Evolutionary conservation across 2,113 vertebrate genomes (phyloP).

Genomic region (Macquaria australasica): DNA sequence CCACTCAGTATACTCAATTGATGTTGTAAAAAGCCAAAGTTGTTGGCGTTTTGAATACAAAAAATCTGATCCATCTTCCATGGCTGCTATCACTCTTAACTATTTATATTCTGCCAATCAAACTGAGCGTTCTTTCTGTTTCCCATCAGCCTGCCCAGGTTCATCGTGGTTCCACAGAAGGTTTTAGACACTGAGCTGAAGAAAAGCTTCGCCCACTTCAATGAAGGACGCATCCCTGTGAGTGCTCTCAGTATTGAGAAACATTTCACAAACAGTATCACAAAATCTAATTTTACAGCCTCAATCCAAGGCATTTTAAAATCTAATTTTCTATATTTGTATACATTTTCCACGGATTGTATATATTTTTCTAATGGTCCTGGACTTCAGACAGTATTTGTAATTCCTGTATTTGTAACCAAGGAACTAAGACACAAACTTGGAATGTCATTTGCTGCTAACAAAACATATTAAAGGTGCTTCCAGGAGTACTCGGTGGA

Average conservation of each 20-base stretch:
- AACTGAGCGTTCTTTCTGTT: not conserved
- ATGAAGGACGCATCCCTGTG: conserved; percentile 92
- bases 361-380: not conserved
- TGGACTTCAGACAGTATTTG: not conserved
- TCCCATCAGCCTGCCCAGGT: conserved; percentile 87
- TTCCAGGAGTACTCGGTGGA: not conserved
- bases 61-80: not conserved
- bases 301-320: not conserved
- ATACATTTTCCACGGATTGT: not conserved
- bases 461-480: not conserved
- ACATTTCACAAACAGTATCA: not conserved
- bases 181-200: conserved; percentile 94
- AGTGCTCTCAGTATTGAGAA: conserved; percentile 70
- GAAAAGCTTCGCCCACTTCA: conserved; percentile 91
- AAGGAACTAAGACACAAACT: not conserved
- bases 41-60: not conserved
- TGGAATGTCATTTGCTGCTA: not conserved
- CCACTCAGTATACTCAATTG: not conserved
- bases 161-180: conserved; percentile 90
- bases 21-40: not conserved
- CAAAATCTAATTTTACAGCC: no score
- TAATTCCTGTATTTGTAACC: not conserved
- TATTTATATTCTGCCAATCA: not conserved
- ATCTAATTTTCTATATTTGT: not conserved
- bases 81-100: not conserved